Base-by-base conservation (phyloP, 2,113 vertebrate species). In the Helogale parvula region DNA sequence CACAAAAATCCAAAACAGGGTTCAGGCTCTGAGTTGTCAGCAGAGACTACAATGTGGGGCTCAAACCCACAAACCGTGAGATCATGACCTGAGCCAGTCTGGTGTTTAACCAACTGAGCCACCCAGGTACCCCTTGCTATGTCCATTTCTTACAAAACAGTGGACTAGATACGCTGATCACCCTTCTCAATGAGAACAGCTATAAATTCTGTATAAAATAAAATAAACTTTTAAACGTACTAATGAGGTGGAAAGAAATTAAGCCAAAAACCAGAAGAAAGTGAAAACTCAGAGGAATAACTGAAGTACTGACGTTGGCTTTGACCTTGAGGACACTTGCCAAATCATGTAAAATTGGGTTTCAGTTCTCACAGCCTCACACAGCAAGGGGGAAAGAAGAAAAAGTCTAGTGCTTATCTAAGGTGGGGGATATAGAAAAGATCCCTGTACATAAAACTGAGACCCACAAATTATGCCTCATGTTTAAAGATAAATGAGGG, bases 231-330 rank as follows among this genome's bases (percentile, higher is more conserved):
- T 72, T 41, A 16, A 97, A 94, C 7, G 0, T 89, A 47, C 7
- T 93, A 52, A 85, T 66, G 77, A 93, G 25, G 76, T 88, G 27
- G 33, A 66, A 79, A 74, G 23, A 88, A 84, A 93, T 19, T n/a
- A 45, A 29, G n/a, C 33, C 33, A 63, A 80, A 57, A 71, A 90
- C 3, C 38, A 66, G 63, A 52, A 35, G 7, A 86, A 93, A 72
- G 52, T 52, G 13, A 93, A 94, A 96, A 60, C n/a, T 16, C 65
- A 88, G 52, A 71, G 17, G 90, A 89, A 79, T 81, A 87, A 68
- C 7, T 33, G 23, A 11, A 96, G 23, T 29, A 4, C 27, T 33
- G 23, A 79, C 31, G 35, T n/a, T 87, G 25, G 23, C 35, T 33
- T 77, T 92, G 74, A 25, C 38, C 45, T 93, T 93, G 50, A 77